Evolutionary conservation across 2,797 vertebrate species (phyloP).

Genomic region (Coregonus suidteri): DNA sequence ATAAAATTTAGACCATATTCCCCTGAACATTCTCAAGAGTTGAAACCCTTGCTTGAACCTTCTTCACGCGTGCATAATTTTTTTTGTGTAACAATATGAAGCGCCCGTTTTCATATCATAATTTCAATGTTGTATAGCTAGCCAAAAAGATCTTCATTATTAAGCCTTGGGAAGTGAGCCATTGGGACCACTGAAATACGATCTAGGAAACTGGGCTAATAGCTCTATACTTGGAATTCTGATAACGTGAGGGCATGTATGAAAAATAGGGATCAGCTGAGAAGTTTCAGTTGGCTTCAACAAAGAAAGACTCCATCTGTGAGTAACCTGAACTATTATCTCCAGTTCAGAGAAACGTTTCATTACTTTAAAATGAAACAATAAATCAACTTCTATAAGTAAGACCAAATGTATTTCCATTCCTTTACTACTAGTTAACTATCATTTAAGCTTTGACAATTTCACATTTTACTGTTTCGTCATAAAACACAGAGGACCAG

Average conservation of each 20-base stretch:
- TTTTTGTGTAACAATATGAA: neutral
- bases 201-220: neutral
- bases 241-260: neutral
- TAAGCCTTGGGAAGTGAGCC: neutral
- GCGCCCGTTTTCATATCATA: neutral
- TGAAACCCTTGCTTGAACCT: neutral
- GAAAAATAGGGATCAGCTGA: neutral
- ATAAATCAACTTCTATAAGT: neutral
- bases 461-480: conserved; percentile 10
- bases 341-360: neutral
- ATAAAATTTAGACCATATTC: no score
- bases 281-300: neutral
- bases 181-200: conserved; percentile 24
- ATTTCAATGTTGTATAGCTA: neutral
- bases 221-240: neutral
- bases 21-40: no score
- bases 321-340: neutral
- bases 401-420: neutral
- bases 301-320: neutral
- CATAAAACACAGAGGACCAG: conserved; percentile 34
- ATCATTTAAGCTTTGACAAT: conserved; percentile 17
- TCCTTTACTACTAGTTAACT: conserved; percentile 15
- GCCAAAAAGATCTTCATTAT: neutral
- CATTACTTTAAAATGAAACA: neutral
- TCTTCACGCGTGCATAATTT: no score